Conservation (phyloP, 2,797 vertebrate genomes). For the Ceryle rudis region DNA sequence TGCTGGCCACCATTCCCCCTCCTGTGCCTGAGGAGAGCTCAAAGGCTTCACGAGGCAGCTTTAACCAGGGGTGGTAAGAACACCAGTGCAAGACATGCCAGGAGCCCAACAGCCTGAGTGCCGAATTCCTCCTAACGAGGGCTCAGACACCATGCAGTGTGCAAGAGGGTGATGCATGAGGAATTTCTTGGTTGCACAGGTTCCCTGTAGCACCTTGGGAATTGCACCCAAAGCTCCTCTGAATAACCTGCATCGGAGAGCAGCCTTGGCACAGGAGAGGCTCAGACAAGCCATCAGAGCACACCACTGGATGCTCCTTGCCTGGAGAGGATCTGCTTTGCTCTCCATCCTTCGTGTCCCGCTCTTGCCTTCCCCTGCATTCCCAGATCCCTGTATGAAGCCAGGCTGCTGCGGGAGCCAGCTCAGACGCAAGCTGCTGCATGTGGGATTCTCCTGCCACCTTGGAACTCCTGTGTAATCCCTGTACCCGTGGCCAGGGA, state of each 20-base stretch:
- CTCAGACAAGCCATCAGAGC: neutral
- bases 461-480: neutral
- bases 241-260: neutral
- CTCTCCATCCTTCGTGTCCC: neutral
- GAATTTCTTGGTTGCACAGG: neutral
- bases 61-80: neutral
- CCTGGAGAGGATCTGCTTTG: neutral
- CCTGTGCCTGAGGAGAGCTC: neutral
- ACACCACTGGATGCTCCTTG: neutral
- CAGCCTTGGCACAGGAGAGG: neutral
- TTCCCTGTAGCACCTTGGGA: neutral
- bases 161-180: neutral
- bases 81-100: rapidly evolving
- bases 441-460: rapidly evolving
- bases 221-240: neutral
- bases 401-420: neutral
- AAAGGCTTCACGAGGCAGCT: neutral
- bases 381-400: rapidly evolving
- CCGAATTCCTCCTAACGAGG: neutral
- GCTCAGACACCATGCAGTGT: rapidly evolving
- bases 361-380: neutral
- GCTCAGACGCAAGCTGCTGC: rapidly evolving
- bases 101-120: neutral
- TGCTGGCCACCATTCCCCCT: neutral
- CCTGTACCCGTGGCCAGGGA: neutral